A percentile compares a stretch with the other conserved stretches of the same genome.
phyloP scores from a whole-genome alignment of 2,113 vertebrate species.

The Hipposideros armiger region DNA sequence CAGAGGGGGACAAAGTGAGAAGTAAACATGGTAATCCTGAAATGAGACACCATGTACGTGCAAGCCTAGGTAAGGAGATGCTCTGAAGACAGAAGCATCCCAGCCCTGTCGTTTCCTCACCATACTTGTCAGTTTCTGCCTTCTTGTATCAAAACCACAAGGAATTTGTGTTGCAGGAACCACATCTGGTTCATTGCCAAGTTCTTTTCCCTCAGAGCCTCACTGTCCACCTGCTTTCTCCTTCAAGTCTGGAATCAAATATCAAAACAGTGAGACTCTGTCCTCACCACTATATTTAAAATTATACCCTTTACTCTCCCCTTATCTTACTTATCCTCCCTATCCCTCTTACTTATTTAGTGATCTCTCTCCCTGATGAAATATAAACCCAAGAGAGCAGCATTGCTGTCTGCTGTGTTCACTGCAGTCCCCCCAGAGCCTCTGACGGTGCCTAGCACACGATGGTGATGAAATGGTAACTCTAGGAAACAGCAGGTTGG shows the following conservation, averaged over 20 bases:
- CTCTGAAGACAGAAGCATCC: neutral
- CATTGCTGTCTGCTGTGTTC: neutral
- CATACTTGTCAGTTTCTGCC: neutral
- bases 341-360: neutral
- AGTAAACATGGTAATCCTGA: accelerated
- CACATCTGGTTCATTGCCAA: too few relatives aligned
- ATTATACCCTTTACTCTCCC: neutral
- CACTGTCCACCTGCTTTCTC: neutral
- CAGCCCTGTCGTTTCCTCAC: neutral
- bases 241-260: neutral
- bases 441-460: neutral
- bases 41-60: accelerated
- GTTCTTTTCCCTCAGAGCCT: neutral
- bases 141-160: neutral
- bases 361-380: neutral
- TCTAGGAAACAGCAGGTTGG: accelerated
- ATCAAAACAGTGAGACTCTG: neutral
- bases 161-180: neutral
- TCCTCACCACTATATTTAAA: neutral
- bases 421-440: neutral
- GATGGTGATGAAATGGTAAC: neutral
- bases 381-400: neutral
- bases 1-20: neutral
- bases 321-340: neutral
- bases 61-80: accelerated